phyloP scores from a whole-genome alignment of 2,888 invertebrate species.

The Empis stercorea region DNA sequence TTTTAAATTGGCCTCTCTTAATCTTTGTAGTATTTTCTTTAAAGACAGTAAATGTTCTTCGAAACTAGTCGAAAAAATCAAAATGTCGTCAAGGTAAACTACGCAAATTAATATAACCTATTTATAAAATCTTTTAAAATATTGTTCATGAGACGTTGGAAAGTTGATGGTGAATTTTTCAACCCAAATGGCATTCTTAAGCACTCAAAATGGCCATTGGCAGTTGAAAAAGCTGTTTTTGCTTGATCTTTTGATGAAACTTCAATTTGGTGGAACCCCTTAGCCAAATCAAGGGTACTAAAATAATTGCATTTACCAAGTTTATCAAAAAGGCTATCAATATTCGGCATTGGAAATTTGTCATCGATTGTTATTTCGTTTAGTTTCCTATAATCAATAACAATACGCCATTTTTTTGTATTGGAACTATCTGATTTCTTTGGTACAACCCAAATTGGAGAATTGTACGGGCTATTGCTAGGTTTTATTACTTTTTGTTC shows the following conservation, averaged over 20 bases:
- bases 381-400: not conserved
- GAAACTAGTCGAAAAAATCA: no score
- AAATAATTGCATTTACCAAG: not conserved
- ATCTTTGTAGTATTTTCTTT: no score
- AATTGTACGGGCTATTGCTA: not conserved
- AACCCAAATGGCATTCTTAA: conserved; percentile 8
- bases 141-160: conserved; percentile 6
- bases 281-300: not conserved
- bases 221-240: conserved; percentile 10
- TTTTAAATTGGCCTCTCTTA: no score
- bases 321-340: not conserved
- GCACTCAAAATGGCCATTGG: conserved; percentile 8
- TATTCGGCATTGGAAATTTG: not conserved
- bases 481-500: no score
- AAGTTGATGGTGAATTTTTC: conserved; percentile 6
- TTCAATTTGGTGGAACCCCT: conserved; percentile 6
- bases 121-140: no score
- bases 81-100: no score
- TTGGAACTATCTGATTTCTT: not conserved
- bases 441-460: no score
- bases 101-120: no score
- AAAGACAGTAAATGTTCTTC: no score
- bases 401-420: not conserved
- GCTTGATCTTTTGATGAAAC: conserved; percentile 5
- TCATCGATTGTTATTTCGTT: not conserved